A percentile compares a stretch with the other conserved stretches of the same genome.
Conservation (phyloP, 2,888 invertebrate species). For the Philopedon plagiatum region DNA sequence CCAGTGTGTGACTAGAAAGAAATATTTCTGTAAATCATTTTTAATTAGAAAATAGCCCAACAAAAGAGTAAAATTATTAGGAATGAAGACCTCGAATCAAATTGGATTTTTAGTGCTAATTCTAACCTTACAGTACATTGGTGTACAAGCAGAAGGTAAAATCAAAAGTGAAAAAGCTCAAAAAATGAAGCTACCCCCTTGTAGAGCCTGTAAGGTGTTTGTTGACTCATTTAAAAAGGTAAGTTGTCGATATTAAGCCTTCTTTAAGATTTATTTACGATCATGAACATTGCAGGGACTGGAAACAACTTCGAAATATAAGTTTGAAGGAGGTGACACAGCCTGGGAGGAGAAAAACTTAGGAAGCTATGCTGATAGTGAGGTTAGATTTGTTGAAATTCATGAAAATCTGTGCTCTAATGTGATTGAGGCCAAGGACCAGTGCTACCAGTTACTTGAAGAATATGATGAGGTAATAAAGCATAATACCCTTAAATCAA, state of each 20-base stretch:
- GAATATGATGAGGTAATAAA: conserved; percentile 81
- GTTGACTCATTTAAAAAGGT: conserved; percentile 81
- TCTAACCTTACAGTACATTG: conserved; percentile 12
- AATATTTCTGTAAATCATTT: too few relatives aligned
- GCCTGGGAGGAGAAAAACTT: conserved; percentile 94
- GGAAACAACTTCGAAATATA: conserved; percentile 85
- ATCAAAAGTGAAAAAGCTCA: conserved; percentile 39
- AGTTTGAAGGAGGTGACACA: conserved; percentile 93
- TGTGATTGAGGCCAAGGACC: conserved; percentile 77
- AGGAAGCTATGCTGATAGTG: conserved; percentile 86
- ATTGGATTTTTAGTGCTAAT: conserved; percentile 17
- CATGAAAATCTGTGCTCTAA: conserved; percentile 90
- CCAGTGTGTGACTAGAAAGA: background rate
- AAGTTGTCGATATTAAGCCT: conserved; percentile 29
- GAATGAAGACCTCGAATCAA: conserved; percentile 15
- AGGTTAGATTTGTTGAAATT: conserved; percentile 91
- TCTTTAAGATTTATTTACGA: background rate
- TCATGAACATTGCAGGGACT: conserved; percentile 74
- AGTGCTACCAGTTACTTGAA: conserved; percentile 89
- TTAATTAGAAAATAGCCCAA: too few relatives aligned
- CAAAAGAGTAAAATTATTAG: background rate
- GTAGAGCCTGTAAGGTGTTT: conserved; percentile 83
- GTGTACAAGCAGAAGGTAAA: conserved; percentile 21
- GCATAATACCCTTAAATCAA: too few relatives aligned
- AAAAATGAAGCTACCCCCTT: conserved; percentile 73